A percentile compares a stretch with the other conserved stretches of the same genome.
phyloP scores from a whole-genome alignment of 2,888 invertebrate species.

The Rotaria socialis region DNA sequence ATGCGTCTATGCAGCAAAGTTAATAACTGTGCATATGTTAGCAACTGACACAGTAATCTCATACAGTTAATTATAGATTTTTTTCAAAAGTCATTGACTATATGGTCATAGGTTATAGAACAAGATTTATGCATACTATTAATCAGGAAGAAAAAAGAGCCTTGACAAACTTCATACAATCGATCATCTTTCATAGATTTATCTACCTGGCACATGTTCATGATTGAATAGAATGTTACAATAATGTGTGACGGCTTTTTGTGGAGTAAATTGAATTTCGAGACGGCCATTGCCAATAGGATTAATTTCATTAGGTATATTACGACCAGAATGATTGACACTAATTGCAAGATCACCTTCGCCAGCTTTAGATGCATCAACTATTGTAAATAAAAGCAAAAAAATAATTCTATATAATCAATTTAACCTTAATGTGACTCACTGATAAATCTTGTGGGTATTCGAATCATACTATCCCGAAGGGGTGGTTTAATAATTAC shows the following conservation, averaged over 20 bases:
- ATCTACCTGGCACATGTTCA: slow-evolving; percentile 73
- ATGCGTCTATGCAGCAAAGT: neutral
- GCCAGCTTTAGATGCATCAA: slow-evolving; percentile 90
- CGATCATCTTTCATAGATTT: neutral
- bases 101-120: neutral
- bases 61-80: neutral
- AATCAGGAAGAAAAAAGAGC: neutral
- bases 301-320: slow-evolving; percentile 89
- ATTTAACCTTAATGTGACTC: slow-evolving; percentile 57
- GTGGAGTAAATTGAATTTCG: slow-evolving; percentile 90
- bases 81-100: neutral
- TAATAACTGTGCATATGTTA: neutral
- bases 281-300: slow-evolving; percentile 78
- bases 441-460: slow-evolving; percentile 88
- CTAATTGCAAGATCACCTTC: slow-evolving; percentile 90
- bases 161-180: neutral
- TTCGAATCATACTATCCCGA: slow-evolving; percentile 75
- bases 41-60: neutral
- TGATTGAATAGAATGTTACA: slow-evolving; percentile 90
- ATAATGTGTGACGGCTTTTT: slow-evolving; percentile 82
- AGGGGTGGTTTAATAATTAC: slow-evolving; percentile 88
- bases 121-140: neutral
- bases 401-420: neutral
- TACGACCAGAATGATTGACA: slow-evolving; percentile 80
- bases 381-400: slow-evolving; percentile 48